A percentile compares a stretch with the other conserved stretches of the same genome.
Evolutionary conservation across 2,888 invertebrate species (phyloP).

Genomic region (Lysandra bellargus): DNA sequence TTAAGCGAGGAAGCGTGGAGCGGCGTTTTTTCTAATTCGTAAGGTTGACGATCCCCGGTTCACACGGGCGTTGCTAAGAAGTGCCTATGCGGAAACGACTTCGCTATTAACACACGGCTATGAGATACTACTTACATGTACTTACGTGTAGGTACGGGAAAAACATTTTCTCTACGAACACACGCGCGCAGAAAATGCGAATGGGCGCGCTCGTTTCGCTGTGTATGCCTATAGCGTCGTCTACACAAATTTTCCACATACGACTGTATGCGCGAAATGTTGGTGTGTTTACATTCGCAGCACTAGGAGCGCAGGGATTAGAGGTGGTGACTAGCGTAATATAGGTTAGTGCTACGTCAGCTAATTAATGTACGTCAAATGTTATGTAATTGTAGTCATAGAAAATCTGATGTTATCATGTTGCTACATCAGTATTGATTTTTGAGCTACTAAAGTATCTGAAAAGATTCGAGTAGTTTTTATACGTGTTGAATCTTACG

Average conservation of each 20-base stretch:
- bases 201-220: constrained; percentile 51
- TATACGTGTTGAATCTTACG: background rate
- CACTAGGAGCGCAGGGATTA: constrained; percentile 61
- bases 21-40: constrained; percentile 74
- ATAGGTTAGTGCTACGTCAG: constrained; percentile 31
- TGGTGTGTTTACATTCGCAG: constrained; percentile 63
- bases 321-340: constrained; percentile 47
- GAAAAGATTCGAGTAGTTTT: background rate
- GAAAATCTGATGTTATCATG: background rate
- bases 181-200: constrained; percentile 49
- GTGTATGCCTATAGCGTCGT: constrained; percentile 56
- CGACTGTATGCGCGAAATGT: constrained; percentile 62
- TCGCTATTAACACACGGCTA: constrained; percentile 77
- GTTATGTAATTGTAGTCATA: background rate
- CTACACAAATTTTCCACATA: constrained; percentile 62
- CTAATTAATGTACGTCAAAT: background rate
- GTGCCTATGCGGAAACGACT: constrained; percentile 78
- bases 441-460: background rate
- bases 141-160: constrained; percentile 48
- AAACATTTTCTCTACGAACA: constrained; percentile 68
- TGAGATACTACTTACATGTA: constrained; percentile 73
- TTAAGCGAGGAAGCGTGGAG: constrained; percentile 50
- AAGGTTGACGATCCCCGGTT: constrained; percentile 78
- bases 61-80: constrained; percentile 71
- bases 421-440: background rate